Evolutionary conservation across 1,140 invertebrate species (phyloP), one percentile per base, ranked within the genome.

Genomic region (Chironomus tepperi): DNA sequence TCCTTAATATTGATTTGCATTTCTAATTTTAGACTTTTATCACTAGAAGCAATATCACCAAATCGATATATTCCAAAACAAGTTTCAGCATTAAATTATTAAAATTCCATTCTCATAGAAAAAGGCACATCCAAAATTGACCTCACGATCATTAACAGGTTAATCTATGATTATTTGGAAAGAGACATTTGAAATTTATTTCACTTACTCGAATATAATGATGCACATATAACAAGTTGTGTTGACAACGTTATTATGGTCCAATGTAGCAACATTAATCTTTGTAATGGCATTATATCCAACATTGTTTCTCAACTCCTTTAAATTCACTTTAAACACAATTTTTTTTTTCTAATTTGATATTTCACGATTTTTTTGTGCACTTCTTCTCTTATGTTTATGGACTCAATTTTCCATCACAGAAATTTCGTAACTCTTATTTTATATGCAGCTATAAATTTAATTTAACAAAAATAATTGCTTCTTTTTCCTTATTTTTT

Each of bases 211-310:
- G 65, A 19, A 70, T 70, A 70, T 3, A 70, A 2, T 70, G 65
- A 70, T 70, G 65, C 65, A 70, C 65, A 70, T 10, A 18, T 19
- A 70, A 70, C 19, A 16, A 70, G n/a, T 70, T 70, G 65, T 12
- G 18, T 10, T 70, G 65, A 19, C 16, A 70, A 21, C 18, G 65
- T 70, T 9, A 70, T 19, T 18, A 70, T 21, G 19, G 65, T 18
- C 65, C 65, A 70, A 9, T 70, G 65, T 10, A 21, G 19, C 3
- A 70, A 19, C 16, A 70, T 70, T 16, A 70, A 70, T 21, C 19
- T 70, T 10, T 19, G 19, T 16, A 70, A 21, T 9, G 65, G 8
- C 65, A 70, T 70, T 70, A 57, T 57, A 57, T 57, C 47, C 47
- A 57, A 57, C 47, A 57, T 57, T 57, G 47, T 57, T 57, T 57